Conservation (phyloP, 1,140 invertebrate species). For the Antheraea mylitta region DNA sequence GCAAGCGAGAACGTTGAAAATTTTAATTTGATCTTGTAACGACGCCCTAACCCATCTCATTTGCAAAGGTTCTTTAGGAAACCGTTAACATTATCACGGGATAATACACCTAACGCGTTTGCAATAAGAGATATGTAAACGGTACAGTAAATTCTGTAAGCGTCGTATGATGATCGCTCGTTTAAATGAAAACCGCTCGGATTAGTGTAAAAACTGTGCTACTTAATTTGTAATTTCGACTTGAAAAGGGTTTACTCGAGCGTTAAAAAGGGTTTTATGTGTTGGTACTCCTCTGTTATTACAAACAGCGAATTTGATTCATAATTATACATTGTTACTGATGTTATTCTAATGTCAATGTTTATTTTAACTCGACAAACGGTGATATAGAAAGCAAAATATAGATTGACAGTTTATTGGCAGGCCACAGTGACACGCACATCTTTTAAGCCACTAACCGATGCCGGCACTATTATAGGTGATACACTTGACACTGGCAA, state of each 20-base stretch:
- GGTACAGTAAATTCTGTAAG: conserved; percentile 1
- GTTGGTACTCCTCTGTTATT: neutral
- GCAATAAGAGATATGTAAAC: neutral
- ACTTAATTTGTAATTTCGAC: conserved; percentile 24
- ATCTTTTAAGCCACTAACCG: no score
- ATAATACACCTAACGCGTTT: neutral
- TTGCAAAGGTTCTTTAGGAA: conserved; percentile 13
- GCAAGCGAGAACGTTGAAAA: conserved; percentile 12
- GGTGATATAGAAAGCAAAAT: no score
- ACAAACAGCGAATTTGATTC: conserved; percentile 4
- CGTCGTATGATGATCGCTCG: conserved; percentile 18
- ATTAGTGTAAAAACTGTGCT: conserved; percentile 29
- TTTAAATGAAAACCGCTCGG: conserved; percentile 28
- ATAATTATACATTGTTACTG: conserved; percentile 1
- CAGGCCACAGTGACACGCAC: no score
- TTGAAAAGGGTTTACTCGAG: conserved; percentile 15
- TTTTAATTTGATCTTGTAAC: conserved; percentile 30
- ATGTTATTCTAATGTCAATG: neutral
- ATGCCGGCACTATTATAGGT: no score
- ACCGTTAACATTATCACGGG: no score
- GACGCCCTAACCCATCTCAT: conserved; percentile 23
- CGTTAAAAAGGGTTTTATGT: conserved; percentile 13
- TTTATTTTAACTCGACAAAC: neutral
- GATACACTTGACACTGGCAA: no score
- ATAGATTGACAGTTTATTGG: no score